These are phyloP conservation scores for Podarcis siculus DNA, from an alignment of 2,797 vertebrate genomes.

Conservation along the genomic window DNA sequence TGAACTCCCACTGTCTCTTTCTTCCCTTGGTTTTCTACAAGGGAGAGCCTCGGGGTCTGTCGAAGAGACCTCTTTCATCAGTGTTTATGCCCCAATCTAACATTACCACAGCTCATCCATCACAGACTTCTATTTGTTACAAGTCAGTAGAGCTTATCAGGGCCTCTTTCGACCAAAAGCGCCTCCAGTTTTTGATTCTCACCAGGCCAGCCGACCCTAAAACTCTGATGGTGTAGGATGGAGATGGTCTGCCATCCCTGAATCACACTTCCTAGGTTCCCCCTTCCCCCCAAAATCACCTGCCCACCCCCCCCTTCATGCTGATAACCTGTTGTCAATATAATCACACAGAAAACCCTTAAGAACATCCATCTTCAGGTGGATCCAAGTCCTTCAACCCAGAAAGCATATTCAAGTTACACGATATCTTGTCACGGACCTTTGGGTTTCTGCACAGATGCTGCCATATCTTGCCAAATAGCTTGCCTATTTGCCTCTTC, in stretches of 20 bases:
- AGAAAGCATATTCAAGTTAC: not conserved
- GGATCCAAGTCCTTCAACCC: too few species aligned
- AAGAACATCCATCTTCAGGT: not conserved
- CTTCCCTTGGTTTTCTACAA: not conserved
- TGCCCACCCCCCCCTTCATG: too few species aligned
- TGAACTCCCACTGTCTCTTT: not conserved
- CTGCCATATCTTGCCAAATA: not conserved
- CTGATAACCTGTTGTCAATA: not conserved
- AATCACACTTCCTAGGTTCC: not conserved
- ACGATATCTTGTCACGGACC: too few species aligned
- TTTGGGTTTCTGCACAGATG: not conserved
- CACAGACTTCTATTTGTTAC: not conserved
- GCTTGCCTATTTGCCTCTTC: too few species aligned
- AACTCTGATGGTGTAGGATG: not conserved
- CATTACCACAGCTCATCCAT: constrained; percentile 26
- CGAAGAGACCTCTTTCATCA: constrained; percentile 12
- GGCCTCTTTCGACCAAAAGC: not conserved
- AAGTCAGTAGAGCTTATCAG: constrained; percentile 16
- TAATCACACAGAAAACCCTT: not conserved
- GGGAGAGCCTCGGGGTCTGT: not conserved
- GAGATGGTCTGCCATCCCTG: not conserved
- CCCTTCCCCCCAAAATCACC: not conserved
- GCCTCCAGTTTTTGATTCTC: not conserved
- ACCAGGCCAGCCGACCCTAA: not conserved
- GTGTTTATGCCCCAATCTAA: constrained; percentile 13